phyloP scores from a whole-genome alignment of 1,140 invertebrate species.

The Drosophila pectinifera region DNA sequence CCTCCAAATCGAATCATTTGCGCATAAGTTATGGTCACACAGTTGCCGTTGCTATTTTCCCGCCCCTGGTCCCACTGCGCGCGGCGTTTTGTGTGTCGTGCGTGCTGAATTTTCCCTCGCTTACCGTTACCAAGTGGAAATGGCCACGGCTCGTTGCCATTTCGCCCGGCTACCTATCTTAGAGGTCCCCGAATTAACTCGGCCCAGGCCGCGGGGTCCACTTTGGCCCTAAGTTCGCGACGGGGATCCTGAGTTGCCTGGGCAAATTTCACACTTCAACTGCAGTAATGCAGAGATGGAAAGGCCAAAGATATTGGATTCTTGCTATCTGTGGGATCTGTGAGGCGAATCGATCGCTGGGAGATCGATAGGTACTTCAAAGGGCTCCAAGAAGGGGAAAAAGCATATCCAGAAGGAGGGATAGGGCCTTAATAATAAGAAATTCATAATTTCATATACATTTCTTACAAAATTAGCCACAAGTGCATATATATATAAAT shows the following conservation, averaged over 20 bases:
- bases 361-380: not conserved
- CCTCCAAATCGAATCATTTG: slow-evolving; percentile 65
- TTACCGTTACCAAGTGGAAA: slow-evolving; percentile 61
- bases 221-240: slow-evolving; percentile 11
- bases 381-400: no score
- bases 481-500: no score
- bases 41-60: slow-evolving; percentile 50
- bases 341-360: not conserved
- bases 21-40: slow-evolving; percentile 67
- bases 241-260: slow-evolving; percentile 16
- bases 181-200: slow-evolving; percentile 21
- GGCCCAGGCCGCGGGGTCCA: slow-evolving; percentile 11
- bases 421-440: no score
- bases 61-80: slow-evolving; percentile 13
- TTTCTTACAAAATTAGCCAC: no score
- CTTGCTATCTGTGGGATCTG: slow-evolving; percentile 9
- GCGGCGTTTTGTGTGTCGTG: slow-evolving; percentile 48
- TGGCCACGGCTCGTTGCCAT: slow-evolving; percentile 60
- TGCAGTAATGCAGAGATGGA: slow-evolving; percentile 4
- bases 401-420: no score
- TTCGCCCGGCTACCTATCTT: slow-evolving; percentile 54
- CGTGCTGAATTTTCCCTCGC: slow-evolving; percentile 60
- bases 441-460: no score
- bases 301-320: slow-evolving; percentile 19
- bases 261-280: slow-evolving; percentile 59